A percentile compares a stretch with the other conserved stretches of the same genome.
Conservation (phyloP, 2,113 vertebrate species). For the Conger conger region DNA sequence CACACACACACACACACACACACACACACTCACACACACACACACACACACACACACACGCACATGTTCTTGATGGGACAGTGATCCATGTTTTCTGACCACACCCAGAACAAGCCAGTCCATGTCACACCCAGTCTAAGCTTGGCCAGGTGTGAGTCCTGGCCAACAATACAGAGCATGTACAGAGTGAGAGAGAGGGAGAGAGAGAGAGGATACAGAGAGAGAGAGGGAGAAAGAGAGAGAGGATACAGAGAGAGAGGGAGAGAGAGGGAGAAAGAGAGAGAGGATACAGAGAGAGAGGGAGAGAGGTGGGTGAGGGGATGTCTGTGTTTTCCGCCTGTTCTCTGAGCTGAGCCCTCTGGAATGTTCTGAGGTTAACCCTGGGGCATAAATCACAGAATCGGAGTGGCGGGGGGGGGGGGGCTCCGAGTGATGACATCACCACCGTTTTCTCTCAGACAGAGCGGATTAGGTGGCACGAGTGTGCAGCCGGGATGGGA, state of each 20-base stretch:
- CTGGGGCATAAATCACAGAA: not conserved
- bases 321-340: not conserved
- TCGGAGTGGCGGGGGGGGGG: not conserved
- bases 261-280: not conserved
- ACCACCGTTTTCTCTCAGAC: not conserved
- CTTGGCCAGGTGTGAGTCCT: slow-evolving; percentile 11
- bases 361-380: not conserved
- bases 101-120: not conserved
- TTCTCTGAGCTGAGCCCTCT: not conserved
- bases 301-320: not conserved
- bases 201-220: not conserved
- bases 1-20: not conserved
- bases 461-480: not conserved
- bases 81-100: not conserved
- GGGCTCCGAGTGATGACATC: not conserved
- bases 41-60: not conserved
- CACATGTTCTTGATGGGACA: not conserved
- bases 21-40: not conserved
- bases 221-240: not conserved
- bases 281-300: no score
- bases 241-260: not conserved
- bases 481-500: not conserved
- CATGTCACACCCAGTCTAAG: not conserved
- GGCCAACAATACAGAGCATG: not conserved
- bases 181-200: no score